phyloP scores from a whole-genome alignment of 2,888 invertebrate genomes.

The Calameuta pallipes region DNA sequence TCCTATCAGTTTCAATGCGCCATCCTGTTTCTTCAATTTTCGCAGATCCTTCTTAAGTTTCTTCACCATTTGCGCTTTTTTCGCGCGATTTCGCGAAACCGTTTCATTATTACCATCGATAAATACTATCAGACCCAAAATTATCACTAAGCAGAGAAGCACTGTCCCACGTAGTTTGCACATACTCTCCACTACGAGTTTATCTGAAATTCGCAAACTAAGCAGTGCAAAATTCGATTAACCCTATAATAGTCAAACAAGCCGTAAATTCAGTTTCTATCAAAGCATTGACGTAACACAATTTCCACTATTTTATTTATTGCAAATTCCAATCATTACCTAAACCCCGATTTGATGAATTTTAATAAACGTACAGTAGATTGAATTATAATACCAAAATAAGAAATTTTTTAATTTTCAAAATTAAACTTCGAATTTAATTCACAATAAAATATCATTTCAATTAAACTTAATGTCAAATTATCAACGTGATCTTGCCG shows the following conservation, averaged over 20 bases:
- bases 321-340: background rate
- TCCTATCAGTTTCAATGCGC: slow-evolving; percentile 78
- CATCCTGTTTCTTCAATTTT: slow-evolving; percentile 78
- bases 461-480: background rate
- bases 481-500: background rate
- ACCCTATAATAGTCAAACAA: background rate
- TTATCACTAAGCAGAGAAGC: slow-evolving; percentile 8
- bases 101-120: slow-evolving; percentile 12
- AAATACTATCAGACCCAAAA: slow-evolving; percentile 4
- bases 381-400: background rate
- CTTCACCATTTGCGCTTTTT: slow-evolving; percentile 73
- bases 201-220: background rate
- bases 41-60: slow-evolving; percentile 79
- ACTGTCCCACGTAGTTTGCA: slow-evolving; percentile 6
- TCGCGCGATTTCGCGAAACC: slow-evolving; percentile 28
- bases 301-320: background rate
- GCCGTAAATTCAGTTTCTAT: background rate
- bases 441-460: background rate
- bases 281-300: background rate
- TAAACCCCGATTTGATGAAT: background rate
- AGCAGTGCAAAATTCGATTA: background rate
- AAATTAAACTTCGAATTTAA: background rate
- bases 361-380: background rate
- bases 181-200: slow-evolving; percentile 5
- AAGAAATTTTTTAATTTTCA: background rate